These are phyloP conservation scores for Apamea sordens DNA, from an alignment of 2,888 invertebrate species.

Conservation along the genomic window DNA sequence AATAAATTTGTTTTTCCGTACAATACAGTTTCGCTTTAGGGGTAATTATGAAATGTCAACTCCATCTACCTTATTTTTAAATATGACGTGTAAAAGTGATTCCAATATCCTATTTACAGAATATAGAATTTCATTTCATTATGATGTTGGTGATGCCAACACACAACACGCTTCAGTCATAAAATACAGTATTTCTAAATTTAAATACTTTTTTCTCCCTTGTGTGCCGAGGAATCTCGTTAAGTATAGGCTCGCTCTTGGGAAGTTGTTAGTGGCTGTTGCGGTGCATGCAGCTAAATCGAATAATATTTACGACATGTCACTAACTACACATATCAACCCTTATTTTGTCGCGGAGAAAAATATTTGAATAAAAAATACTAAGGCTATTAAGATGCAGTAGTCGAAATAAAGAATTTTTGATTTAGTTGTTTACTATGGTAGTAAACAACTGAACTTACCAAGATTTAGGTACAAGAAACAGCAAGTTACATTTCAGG, in stretches of 20 bases:
- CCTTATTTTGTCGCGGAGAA: not conserved
- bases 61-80: too few species aligned
- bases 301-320: not conserved
- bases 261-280: not conserved
- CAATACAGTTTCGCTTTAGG: too few species aligned
- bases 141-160: not conserved
- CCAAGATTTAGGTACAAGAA: not conserved
- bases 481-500: not conserved
- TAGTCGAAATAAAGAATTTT: constrained; percentile 14
- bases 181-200: too few species aligned
- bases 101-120: too few species aligned
- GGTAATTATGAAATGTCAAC: too few species aligned
- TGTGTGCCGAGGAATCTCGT: too few species aligned
- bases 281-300: not conserved
- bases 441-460: constrained; percentile 5
- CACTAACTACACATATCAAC: not conserved
- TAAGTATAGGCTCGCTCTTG: not conserved
- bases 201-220: too few species aligned
- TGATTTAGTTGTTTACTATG: not conserved
- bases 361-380: too few species aligned
- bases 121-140: too few species aligned
- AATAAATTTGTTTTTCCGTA: too few species aligned
- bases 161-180: not conserved
- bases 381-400: not conserved
- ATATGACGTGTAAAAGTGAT: too few species aligned